Evolutionary conservation across 2,113 vertebrate genomes (phyloP).

Genomic region (Bubo scandiacus): DNA sequence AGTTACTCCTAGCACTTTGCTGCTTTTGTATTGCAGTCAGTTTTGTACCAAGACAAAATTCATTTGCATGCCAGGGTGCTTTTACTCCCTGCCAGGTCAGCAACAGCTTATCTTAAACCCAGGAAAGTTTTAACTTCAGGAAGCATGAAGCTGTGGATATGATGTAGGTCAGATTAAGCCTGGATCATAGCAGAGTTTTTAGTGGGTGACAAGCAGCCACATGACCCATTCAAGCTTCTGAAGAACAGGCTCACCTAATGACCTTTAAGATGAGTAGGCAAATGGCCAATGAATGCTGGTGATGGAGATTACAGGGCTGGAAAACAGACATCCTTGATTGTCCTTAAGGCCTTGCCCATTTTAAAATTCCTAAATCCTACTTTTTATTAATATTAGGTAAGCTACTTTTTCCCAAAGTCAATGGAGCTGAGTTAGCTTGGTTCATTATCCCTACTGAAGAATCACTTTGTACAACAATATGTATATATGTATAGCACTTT

Average conservation of each 20-base stretch:
- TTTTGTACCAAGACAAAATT: neutral
- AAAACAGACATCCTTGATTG: neutral
- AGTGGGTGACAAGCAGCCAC: neutral
- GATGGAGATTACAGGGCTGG: neutral
- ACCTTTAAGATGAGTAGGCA: neutral
- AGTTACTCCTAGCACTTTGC: accelerated
- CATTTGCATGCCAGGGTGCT: neutral
- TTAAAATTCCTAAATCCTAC: neutral
- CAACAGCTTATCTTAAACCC: accelerated
- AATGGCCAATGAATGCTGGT: accelerated
- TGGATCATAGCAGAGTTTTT: neutral
- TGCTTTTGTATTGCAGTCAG: neutral
- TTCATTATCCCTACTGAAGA: neutral
- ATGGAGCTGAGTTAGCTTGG: neutral
- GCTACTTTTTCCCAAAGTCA: neutral
- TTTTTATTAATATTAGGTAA: neutral
- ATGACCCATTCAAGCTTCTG: neutral
- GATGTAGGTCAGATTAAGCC: neutral
- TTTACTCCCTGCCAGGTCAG: neutral
- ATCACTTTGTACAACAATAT: neutral
- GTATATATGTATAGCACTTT: too few relatives aligned
- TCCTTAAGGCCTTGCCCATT: neutral
- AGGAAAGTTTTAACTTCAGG: neutral
- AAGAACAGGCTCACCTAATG: neutral
- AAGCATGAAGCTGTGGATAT: neutral